phyloP scores from a whole-genome alignment of 2,888 invertebrate genomes.

The Epirrita christyi region DNA sequence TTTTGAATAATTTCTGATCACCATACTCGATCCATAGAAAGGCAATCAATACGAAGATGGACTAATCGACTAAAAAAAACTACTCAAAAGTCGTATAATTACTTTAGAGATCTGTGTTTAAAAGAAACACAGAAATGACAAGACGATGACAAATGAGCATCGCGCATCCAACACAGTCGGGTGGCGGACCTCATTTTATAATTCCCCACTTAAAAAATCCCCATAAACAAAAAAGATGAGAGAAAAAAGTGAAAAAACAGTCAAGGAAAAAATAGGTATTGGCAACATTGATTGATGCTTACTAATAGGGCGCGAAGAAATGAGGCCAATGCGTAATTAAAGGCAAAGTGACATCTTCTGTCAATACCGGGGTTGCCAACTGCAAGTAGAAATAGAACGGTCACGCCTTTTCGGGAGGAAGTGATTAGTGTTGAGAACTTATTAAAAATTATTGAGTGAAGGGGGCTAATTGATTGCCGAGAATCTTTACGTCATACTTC shows the following conservation, averaged over 20 bases:
- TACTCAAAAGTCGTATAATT: slow-evolving; percentile 80
- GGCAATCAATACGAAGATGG: slow-evolving; percentile 56
- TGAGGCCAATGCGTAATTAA: slow-evolving; percentile 81
- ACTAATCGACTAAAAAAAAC: slow-evolving; percentile 63
- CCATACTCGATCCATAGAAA: slow-evolving; percentile 21
- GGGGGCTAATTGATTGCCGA: slow-evolving; percentile 75
- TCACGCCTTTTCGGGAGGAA: slow-evolving; percentile 80
- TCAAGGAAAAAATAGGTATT: slow-evolving; percentile 83
- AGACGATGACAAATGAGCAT: slow-evolving; percentile 85
- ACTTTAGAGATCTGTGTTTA: slow-evolving; percentile 79
- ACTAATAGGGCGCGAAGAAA: slow-evolving; percentile 85
- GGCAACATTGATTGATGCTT: slow-evolving; percentile 85
- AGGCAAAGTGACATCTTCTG: slow-evolving; percentile 83
- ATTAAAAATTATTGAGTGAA: slow-evolving; percentile 84
- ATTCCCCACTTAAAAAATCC: slow-evolving; percentile 84
- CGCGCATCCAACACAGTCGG: slow-evolving; percentile 80
- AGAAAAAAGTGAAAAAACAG: slow-evolving; percentile 68
- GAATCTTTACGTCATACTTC: slow-evolving; percentile 54
- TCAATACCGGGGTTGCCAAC: slow-evolving; percentile 72
- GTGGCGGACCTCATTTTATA: slow-evolving; percentile 85
- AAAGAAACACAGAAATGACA: slow-evolving; percentile 85
- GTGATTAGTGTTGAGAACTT: slow-evolving; percentile 81
- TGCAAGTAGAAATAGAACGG: slow-evolving; percentile 77
- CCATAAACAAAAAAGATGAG: slow-evolving; percentile 80
- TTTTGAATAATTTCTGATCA: too few relatives aligned